Conservation (phyloP, 2,113 vertebrate species). For the Lepisosteus osseus region DNA sequence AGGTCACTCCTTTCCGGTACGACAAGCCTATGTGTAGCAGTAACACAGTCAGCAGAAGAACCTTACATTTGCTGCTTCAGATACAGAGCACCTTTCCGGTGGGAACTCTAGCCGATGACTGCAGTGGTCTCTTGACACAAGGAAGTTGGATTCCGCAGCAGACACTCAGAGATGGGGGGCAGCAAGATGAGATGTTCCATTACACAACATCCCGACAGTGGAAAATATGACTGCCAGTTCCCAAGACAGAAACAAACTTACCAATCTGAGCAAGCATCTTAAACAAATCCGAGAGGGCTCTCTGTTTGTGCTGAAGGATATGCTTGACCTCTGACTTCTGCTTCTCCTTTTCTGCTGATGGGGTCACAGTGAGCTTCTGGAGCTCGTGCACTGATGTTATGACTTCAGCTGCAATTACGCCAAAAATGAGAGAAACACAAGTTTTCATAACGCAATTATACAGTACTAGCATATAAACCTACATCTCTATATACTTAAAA, state of each 20-base stretch:
- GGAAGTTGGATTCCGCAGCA: no score
- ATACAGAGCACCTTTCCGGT: no score
- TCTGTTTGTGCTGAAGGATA: slow-evolving; percentile 91
- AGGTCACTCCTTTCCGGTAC: slow-evolving; percentile 85
- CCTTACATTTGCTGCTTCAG: not conserved
- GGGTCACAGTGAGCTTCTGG: slow-evolving; percentile 74
- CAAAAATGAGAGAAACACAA: not conserved
- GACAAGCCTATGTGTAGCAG: slow-evolving; percentile 75
- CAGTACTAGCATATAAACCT: not conserved
- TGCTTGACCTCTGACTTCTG: slow-evolving; percentile 87
- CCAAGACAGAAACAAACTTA: slow-evolving; percentile 37
- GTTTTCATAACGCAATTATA: not conserved
- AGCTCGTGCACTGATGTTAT: slow-evolving; percentile 77
- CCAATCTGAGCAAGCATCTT: slow-evolving; percentile 82
- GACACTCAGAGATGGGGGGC: no score
- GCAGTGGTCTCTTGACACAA: no score
- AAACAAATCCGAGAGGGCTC: slow-evolving; percentile 89
- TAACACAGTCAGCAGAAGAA: not conserved
- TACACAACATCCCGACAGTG: no score
- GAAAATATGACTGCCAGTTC: no score
- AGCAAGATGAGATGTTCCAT: no score
- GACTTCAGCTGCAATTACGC: slow-evolving; percentile 66
- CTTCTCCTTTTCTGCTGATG: slow-evolving; percentile 79
- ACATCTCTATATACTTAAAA: no score
- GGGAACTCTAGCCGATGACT: no score